Evolutionary conservation across 2,113 vertebrate genomes (phyloP).

Genomic region (Alexandromys fortis): DNA sequence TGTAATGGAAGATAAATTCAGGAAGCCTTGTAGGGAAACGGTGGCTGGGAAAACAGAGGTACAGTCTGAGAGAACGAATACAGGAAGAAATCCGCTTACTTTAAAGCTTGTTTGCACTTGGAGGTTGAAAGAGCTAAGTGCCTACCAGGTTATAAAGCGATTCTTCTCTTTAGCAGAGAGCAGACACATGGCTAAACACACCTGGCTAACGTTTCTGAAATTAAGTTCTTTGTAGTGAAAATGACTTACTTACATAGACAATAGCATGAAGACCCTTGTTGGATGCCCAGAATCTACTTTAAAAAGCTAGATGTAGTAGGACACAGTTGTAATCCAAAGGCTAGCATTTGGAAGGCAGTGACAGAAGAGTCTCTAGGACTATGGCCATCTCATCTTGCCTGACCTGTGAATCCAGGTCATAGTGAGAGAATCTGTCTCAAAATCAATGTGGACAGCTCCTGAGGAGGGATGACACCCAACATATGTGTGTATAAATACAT

Average conservation of each 20-base stretch:
- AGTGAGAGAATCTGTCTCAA: neutral
- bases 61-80: neutral
- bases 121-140: neutral
- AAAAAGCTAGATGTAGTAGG: neutral
- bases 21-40: neutral
- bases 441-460: neutral
- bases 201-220: neutral
- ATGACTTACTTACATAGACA: neutral
- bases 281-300: neutral
- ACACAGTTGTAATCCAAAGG: neutral
- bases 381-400: neutral
- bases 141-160: neutral
- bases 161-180: neutral
- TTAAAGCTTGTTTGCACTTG: conserved; percentile 22
- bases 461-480: neutral
- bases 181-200: neutral
- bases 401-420: neutral
- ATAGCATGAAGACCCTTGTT: neutral
- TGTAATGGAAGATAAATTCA: neutral
- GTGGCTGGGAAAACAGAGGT: neutral
- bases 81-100: neutral
- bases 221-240: neutral
- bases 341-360: too few relatives aligned
- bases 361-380: neutral
- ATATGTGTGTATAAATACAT: neutral